Conservation (phyloP, 2,113 vertebrate species). For the Pitta sordida region DNA sequence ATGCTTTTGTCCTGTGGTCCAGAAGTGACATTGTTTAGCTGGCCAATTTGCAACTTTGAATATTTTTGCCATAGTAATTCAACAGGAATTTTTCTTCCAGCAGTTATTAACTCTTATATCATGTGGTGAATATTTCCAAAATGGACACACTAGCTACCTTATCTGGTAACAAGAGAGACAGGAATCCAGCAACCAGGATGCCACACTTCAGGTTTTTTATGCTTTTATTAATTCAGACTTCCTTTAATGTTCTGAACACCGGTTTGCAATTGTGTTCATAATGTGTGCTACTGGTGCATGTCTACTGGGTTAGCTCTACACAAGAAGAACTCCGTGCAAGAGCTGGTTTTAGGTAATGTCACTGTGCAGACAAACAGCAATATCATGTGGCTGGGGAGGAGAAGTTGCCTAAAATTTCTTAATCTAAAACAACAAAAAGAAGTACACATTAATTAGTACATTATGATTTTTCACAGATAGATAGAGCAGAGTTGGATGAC, state of each 20-base stretch:
- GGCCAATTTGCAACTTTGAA: background rate
- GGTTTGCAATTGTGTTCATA: background rate
- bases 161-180: background rate
- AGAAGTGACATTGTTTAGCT: background rate
- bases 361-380: background rate
- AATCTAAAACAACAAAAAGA: background rate
- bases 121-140: rapidly evolving
- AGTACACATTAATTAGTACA: background rate
- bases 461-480: background rate
- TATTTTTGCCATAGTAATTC: background rate
- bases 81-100: background rate
- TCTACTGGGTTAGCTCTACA: background rate
- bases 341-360: background rate
- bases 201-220: background rate
- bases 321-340: rapidly evolving
- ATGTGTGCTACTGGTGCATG: background rate
- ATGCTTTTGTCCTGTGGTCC: background rate
- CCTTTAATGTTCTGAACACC: background rate
- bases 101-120: background rate
- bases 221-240: background rate
- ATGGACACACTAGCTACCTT: background rate
- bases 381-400: background rate
- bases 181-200: rapidly evolving
- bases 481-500: background rate
- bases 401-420: background rate